These are phyloP conservation scores for Alligator sinensis DNA, from an alignment of 2,113 vertebrate species.

Conservation along the genomic window DNA sequence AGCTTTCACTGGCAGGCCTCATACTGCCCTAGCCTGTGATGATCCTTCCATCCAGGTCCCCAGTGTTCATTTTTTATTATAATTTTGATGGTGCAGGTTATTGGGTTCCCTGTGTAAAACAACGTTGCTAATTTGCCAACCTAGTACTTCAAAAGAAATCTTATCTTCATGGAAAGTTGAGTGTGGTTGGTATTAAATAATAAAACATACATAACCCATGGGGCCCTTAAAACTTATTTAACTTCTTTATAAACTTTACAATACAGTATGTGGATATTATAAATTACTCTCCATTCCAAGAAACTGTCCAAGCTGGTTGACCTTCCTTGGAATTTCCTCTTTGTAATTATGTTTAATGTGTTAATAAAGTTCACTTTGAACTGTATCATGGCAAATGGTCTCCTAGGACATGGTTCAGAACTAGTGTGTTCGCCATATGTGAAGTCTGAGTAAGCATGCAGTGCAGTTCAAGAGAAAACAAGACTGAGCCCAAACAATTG, in stretches of 20 bases:
- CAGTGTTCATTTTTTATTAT: neutral
- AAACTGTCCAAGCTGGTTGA: slow-evolving; percentile 67
- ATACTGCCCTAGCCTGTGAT: neutral
- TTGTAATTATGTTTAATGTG: slow-evolving; percentile 78
- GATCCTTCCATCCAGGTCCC: neutral
- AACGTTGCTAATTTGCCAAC: slow-evolving; percentile 55
- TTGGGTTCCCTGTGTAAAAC: slow-evolving; percentile 40
- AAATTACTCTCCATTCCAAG: slow-evolving; percentile 73
- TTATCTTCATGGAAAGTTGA: slow-evolving; percentile 62
- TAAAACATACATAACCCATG: slow-evolving; percentile 62
- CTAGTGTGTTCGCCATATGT: slow-evolving; percentile 76
- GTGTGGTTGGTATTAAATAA: slow-evolving; percentile 66
- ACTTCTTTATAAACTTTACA: slow-evolving; percentile 74
- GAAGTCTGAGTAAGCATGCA: slow-evolving; percentile 27
- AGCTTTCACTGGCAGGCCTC: fast-evolving
- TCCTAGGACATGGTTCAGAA: slow-evolving; percentile 72
- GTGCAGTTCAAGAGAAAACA: slow-evolving; percentile 46
- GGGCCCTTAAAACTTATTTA: slow-evolving; percentile 74
- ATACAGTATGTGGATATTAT: slow-evolving; percentile 71
- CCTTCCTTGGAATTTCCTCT: slow-evolving; percentile 80
- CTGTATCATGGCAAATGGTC: slow-evolving; percentile 71
- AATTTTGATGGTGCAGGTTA: neutral
- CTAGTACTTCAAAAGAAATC: slow-evolving; percentile 58
- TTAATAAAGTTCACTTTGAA: slow-evolving; percentile 82
- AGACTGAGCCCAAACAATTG: slow-evolving; percentile 57